These are phyloP conservation scores for Hirtodrosophila duncani DNA, from an alignment of 2,888 invertebrate genomes.

Conservation along the genomic window DNA sequence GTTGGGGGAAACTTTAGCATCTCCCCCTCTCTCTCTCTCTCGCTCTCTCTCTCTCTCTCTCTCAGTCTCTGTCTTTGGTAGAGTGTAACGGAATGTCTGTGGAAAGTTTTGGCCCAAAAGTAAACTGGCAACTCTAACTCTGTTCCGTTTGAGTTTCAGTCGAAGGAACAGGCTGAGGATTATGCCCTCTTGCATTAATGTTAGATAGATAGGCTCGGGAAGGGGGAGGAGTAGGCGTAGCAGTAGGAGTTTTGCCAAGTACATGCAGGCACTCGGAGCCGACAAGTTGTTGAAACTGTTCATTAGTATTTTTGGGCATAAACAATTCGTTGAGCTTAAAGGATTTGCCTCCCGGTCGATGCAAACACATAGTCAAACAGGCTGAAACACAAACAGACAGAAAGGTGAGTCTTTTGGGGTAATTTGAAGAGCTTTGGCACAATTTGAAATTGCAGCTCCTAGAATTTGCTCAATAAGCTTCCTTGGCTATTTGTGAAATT, in stretches of 20 bases:
- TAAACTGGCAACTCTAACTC: neutral
- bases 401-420: too few relatives aligned
- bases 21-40: neutral
- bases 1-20: too few relatives aligned
- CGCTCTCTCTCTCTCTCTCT: neutral
- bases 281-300: slow-evolving; percentile 32
- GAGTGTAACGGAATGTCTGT: too few relatives aligned
- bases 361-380: too few relatives aligned
- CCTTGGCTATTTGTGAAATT: too few relatives aligned
- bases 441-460: too few relatives aligned
- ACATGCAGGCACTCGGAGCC: slow-evolving; percentile 22
- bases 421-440: too few relatives aligned
- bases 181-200: slow-evolving; percentile 32
- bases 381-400: too few relatives aligned
- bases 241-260: neutral
- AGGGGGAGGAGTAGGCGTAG: neutral
- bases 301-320: slow-evolving; percentile 18
- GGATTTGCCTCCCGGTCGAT: too few relatives aligned
- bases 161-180: slow-evolving; percentile 1
- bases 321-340: slow-evolving; percentile 23
- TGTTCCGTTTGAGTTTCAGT: slow-evolving; percentile 1
- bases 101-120: slow-evolving; percentile 4
- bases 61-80: too few relatives aligned
- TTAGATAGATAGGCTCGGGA: slow-evolving; percentile 14
- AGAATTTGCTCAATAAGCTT: too few relatives aligned